Base-by-base conservation (phyloP, 2,888 invertebrate genomes). In the Stenurella melanura region DNA sequence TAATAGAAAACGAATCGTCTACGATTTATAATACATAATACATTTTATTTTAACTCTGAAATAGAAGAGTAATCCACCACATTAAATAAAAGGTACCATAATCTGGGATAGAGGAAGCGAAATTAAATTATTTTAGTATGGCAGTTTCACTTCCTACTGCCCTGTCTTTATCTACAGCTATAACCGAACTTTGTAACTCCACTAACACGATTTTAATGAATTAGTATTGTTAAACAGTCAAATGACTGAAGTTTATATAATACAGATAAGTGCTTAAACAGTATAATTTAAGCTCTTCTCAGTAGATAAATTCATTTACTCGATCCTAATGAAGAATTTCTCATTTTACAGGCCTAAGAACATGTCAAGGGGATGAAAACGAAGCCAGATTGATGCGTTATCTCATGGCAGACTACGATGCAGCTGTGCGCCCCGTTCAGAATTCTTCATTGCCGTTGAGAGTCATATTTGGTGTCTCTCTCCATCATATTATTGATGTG, bases 401-500 rank as follows among this genome's bases (percentile, higher is more conserved):
- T 85, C 90, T 96, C 83, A 93, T 95, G 93, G 91, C 93, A 83
- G 92, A 92, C 86, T 96, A 96, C 89, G 95, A 96, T 86, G 92
- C 95, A 10, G 94, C 95, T 0, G 94, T 95, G 56, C 90, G 96
- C 56, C 96, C 96, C 0, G 95, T 94, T 6, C 92, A 93, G 86
- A 95, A 96, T 90, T 95, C 95, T 56, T 93, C 95, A 0, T 91
- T 93, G 77, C 94, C 96, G 0, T 92, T 96, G 21, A 92, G 93
- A 77, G 95, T 96, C 84, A 94, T 94, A 75, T 96, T 96, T 86
- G 96, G 96, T 1, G 93, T 96, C 50, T 94, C 96, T 0, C 90
- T 96, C 76, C 96, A 96, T 89, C 96, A 96, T 85, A 96, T 96
- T 80, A 96, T 96, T 82, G 96, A 96, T 87, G 96, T 96, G 88